phyloP scores from a whole-genome alignment of 2,888 invertebrate species.

The Eilema depressum region DNA sequence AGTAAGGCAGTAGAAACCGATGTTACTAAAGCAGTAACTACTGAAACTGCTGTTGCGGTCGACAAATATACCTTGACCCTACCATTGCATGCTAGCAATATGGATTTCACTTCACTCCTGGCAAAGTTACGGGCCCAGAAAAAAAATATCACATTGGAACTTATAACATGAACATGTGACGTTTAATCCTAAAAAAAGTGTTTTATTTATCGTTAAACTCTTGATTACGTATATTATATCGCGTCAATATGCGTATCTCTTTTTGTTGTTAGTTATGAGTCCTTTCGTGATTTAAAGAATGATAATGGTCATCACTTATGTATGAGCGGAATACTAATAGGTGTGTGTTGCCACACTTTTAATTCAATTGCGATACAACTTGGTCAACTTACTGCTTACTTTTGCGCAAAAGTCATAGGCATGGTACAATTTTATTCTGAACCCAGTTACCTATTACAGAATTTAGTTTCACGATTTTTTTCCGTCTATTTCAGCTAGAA shows the following conservation, averaged over 20 bases:
- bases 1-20: background rate
- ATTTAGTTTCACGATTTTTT: no score
- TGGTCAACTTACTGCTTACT: no score
- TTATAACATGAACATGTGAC: conserved; percentile 47
- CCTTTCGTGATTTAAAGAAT: no score
- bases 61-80: conserved; percentile 45
- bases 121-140: conserved; percentile 55
- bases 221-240: background rate
- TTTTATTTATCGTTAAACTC: background rate
- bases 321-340: no score
- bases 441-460: no score
- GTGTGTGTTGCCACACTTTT: no score
- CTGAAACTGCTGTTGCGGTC: background rate
- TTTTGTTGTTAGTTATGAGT: background rate
- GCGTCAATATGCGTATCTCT: background rate
- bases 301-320: no score
- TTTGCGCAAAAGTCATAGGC: no score
- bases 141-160: conserved; percentile 62
- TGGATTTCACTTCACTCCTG: conserved; percentile 53
- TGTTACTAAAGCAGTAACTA: conserved; percentile 1
- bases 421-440: no score
- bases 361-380: no score
- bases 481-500: no score
- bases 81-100: conserved; percentile 35
- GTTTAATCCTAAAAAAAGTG: no score